A percentile compares a stretch with the other conserved stretches of the same genome.
Evolutionary conservation across 2,888 invertebrate species (phyloP).

Genomic region (Nebria salina): DNA sequence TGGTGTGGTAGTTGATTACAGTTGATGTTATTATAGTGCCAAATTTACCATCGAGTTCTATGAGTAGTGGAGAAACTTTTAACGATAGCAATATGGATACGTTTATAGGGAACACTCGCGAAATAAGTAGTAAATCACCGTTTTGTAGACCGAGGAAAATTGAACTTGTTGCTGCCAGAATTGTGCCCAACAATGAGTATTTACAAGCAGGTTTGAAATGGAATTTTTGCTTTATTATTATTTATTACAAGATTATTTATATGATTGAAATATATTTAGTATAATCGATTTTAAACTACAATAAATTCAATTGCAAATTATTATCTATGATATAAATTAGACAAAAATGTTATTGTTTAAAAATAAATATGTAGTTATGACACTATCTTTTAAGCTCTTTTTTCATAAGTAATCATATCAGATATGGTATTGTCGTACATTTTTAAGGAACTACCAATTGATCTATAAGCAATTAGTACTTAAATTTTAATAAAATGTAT

Average conservation of each 20-base stretch:
- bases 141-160: constrained; percentile 38
- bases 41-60: not conserved
- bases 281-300: not conserved
- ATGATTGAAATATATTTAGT: too few relatives aligned
- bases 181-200: constrained; percentile 18
- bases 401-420: not conserved
- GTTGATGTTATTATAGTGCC: not conserved
- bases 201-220: constrained; percentile 18
- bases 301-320: not conserved
- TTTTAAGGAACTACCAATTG: not conserved
- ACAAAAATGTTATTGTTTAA: not conserved
- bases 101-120: not conserved
- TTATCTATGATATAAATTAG: not conserved
- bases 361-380: not conserved
- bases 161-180: constrained; percentile 42
- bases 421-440: not conserved
- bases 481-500: not conserved
- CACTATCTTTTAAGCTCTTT: not conserved
- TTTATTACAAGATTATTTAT: too few relatives aligned
- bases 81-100: not conserved
- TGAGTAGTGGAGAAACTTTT: not conserved
- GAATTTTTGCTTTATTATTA: not conserved
- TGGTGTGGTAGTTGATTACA: not conserved
- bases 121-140: not conserved
- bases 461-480: not conserved